Evolutionary conservation across 2,888 invertebrate genomes (phyloP).

Genomic region (Archips xylosteana): DNA sequence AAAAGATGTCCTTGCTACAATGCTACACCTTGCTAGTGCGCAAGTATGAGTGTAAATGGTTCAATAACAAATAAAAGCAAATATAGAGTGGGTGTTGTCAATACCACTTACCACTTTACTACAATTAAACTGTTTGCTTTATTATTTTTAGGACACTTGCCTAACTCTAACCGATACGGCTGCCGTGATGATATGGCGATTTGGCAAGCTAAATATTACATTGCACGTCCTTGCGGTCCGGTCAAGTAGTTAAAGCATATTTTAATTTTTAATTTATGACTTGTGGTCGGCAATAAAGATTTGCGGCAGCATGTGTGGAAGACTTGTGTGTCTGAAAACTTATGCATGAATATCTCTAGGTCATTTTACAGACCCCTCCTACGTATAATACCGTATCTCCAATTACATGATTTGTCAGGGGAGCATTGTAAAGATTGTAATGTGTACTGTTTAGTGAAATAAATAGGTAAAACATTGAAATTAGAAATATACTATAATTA

Average conservation of each 20-base stretch:
- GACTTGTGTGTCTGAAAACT: neutral
- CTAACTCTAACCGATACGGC: slow-evolving; percentile 9
- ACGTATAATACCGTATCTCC: no score
- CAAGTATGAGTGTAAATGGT: slow-evolving; percentile 10
- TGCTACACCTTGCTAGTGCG: neutral
- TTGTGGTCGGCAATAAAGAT: neutral
- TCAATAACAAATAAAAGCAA: slow-evolving; percentile 28
- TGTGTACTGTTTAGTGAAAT: no score
- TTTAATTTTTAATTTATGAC: neutral
- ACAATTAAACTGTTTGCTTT: slow-evolving; percentile 26
- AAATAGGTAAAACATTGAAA: no score
- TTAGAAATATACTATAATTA: no score
- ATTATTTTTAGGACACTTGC: slow-evolving; percentile 16
- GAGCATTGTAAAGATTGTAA: no score
- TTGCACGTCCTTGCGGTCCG: neutral
- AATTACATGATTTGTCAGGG: no score
- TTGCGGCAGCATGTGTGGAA: neutral
- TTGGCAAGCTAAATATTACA: slow-evolving; percentile 21
- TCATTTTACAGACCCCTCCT: neutral
- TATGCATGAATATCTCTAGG: neutral
- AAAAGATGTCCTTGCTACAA: slow-evolving; percentile 26
- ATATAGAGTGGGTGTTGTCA: slow-evolving; percentile 27
- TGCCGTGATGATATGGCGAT: neutral
- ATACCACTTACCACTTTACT: slow-evolving; percentile 33
- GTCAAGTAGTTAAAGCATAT: neutral